Base-by-base conservation (phyloP, 1,140 invertebrate genomes). In the Hesperophylax magnus region DNA sequence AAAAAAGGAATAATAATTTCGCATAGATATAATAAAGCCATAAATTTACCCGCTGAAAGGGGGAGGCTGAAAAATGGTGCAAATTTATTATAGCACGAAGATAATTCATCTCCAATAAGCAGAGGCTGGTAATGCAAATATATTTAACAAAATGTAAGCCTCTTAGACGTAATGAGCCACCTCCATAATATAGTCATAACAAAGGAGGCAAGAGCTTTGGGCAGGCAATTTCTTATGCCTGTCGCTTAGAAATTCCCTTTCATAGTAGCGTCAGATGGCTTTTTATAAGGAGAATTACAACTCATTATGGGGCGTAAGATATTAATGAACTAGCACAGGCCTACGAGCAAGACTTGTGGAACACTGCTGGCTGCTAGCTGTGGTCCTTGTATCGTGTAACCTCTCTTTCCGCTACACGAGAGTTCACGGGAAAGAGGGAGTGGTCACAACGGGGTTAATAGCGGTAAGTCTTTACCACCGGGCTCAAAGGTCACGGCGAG, bases 211-310 rank as follows among this genome's bases (percentile, higher is more conserved):
- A 69, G 34, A 69, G 77, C 77, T 67, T 67, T 18, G 24, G 76
- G 56, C 76, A 60, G 18, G 61, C 52, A 78, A 67, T 67, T 67
- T 67, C 77, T 78, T 78, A 24, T 67, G 54, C 61, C 34, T 15
- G 14, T 20, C 77, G 61, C 34, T 78, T 67, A 67, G 65, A 63
- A 67, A 78, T 78, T 78, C 77, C 34, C 60, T 78, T 67, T 78
- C 77, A n/a, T 47, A n/a, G 61, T 14, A 34, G 34, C 34, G 63
- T 47, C 61, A 67, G 60, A 22, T 31, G 52, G 39, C 20, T 56
- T 79, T 79, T 79, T 79, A 72, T 79, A 71, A 58, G 67, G 65
- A 79, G 34, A 53, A 72, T 79, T 71, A 72, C 63, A 67, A 58
- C 78, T 79, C 65, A 79, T 79, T 72, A 72, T 20, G 67, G 24